phyloP scores from a whole-genome alignment of 2,113 vertebrate genomes.

The Daubentonia madagascariensis region DNA sequence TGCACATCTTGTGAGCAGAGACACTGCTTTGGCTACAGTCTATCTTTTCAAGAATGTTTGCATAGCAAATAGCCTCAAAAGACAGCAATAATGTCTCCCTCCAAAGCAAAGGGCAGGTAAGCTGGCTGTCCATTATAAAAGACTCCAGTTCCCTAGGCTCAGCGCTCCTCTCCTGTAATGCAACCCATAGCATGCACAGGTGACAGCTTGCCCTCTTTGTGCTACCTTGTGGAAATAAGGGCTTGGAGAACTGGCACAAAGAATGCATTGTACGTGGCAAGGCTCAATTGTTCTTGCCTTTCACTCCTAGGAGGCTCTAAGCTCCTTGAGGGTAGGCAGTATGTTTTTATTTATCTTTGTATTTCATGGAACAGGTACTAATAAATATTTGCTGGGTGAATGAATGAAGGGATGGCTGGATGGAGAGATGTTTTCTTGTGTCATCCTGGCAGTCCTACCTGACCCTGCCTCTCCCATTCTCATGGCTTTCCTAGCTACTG shows the following conservation, averaged over 20 bases:
- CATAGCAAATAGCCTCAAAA: not conserved
- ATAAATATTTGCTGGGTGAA: not conserved
- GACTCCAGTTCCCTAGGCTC: not conserved
- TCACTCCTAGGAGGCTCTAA: not conserved
- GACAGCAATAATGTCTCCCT: not conserved
- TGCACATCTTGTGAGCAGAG: not conserved
- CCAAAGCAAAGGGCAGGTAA: not conserved
- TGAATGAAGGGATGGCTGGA: not conserved
- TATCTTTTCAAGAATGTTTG: not conserved
- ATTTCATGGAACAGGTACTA: not conserved
- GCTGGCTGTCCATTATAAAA: not conserved
- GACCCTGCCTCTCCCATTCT: not conserved
- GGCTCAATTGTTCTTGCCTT: not conserved
- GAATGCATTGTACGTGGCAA: not conserved
- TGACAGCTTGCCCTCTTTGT: not conserved
- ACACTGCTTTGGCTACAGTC: not conserved
- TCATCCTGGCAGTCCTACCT: not conserved
- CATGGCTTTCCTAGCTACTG: not conserved
- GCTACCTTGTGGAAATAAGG: not conserved
- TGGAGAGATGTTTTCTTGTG: not conserved
- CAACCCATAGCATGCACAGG: not conserved
- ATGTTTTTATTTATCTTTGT: not conserved
- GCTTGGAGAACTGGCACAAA: not conserved
- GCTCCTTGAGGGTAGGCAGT: not conserved
- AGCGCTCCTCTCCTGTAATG: not conserved